phyloP scores from a whole-genome alignment of 2,797 vertebrate species.

The Spea hammondii region DNA sequence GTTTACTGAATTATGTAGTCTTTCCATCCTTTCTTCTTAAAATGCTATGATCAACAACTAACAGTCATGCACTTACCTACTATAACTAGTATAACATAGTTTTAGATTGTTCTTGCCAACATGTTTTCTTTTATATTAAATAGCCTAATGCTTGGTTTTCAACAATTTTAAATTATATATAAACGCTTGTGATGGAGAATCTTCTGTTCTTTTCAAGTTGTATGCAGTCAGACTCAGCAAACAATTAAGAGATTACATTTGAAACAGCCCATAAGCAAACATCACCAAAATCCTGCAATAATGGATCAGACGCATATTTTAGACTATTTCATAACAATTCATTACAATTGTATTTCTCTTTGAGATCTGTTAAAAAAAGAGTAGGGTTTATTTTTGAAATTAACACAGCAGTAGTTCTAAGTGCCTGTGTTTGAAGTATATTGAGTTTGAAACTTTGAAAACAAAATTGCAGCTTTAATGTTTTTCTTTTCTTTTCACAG shows the following conservation, averaged over 20 bases:
- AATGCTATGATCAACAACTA: background rate
- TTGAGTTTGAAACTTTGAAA: constrained; percentile 24
- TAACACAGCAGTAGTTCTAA: constrained; percentile 32
- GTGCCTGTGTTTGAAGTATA: constrained; percentile 40
- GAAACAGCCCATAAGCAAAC: background rate
- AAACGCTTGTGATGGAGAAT: too few species aligned
- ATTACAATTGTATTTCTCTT: constrained; percentile 27
- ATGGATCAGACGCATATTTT: constrained; percentile 4
- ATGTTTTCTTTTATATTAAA: too few species aligned
- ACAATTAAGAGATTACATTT: background rate
- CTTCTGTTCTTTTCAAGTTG: too few species aligned
- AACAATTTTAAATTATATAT: too few species aligned
- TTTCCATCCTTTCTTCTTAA: background rate
- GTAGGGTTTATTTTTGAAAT: constrained; percentile 27
- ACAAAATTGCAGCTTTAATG: constrained; percentile 20
- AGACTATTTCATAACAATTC: constrained; percentile 16
- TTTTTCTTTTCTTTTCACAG: constrained; percentile 20
- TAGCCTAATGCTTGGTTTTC: too few species aligned
- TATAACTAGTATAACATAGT: too few species aligned
- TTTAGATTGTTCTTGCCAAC: too few species aligned
- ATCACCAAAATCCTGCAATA: background rate
- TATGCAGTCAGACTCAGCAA: background rate
- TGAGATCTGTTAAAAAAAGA: constrained; percentile 22
- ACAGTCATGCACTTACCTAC: background rate
- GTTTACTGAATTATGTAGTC: too few species aligned